Conservation (phyloP, 2,797 vertebrate genomes). For the Macropus fuliginosus region DNA sequence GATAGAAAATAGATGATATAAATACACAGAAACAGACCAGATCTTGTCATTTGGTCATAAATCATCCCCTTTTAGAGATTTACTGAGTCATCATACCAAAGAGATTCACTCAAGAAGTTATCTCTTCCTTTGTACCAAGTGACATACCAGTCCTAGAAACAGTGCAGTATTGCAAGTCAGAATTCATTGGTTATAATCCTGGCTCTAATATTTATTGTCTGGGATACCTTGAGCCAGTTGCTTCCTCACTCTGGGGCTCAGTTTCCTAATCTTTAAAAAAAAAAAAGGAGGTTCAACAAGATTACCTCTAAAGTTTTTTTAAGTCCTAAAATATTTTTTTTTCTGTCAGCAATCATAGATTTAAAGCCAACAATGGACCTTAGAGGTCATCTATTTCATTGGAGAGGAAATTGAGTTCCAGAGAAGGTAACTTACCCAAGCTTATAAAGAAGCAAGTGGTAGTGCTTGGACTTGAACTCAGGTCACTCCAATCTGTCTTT, state of each 20-base stretch:
- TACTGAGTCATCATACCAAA: neutral
- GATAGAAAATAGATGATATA: neutral
- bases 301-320: neutral
- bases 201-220: neutral
- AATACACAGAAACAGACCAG: neutral
- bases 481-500: too few relatives aligned
- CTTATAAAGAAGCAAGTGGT: neutral
- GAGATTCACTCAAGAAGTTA: neutral
- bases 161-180: neutral
- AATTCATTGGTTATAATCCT: neutral
- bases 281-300: neutral
- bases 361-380: neutral
- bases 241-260: neutral
- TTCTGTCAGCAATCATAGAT: neutral
- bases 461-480: neutral
- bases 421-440: neutral
- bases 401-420: neutral
- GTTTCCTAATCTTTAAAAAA: neutral
- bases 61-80: neutral
- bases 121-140: neutral
- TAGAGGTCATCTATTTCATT: neutral
- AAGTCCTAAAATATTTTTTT: neutral
- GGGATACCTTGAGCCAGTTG: neutral
- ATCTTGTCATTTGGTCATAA: neutral
- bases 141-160: neutral